Base-by-base conservation (phyloP, 2,888 invertebrate species). In the Drosophila histrio region DNA sequence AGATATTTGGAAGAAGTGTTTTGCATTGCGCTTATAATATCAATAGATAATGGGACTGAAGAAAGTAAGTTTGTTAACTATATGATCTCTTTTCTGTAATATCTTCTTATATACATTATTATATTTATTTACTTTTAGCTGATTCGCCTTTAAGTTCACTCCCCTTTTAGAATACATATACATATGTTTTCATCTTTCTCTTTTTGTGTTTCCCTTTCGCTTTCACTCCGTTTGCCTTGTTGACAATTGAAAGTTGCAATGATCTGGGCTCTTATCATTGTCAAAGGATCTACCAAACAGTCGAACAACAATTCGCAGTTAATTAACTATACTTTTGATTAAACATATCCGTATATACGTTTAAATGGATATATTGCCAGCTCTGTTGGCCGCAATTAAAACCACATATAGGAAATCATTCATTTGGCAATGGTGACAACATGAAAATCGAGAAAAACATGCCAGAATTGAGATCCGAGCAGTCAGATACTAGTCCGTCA, bases 381-480 rank as follows among this genome's bases (percentile, higher is more conserved):
- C 49, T 58, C 65, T 52, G 53, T 61, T 60, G 62, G 70, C 80
- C 78, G 79, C 88, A 89, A 89, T 90, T 87, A 86, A 82, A 89
- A 86, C 89, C 88, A 70, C 89, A 89, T 74, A 82, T 69, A 79
- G 73, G 62, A 83, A 79, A 76, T 72, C 80, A 84, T 77, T 81
- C 79, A 72, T 67, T 87, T 76, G 77, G 72, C 79, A 76, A 87
- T 72, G 56, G 43, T 54, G 61, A 74, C 70, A 58, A 73, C 65
- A 56, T 47, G 59, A 65, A 71, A 61, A 84, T 69, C 64, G 52
- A 21, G 53, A 59, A 24, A 46, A 32, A 22, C 7, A 21, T 50
- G 59, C 41, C 28, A 60, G 46, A 61, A 61, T 2, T 30, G 11
- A 65, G 71, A 85, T 77, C 69, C 24, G 46, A 46, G 28, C 19